These are phyloP conservation scores for Coccyzus lansbergi DNA, from an alignment of 2,797 vertebrate genomes.

Conservation along the genomic window DNA sequence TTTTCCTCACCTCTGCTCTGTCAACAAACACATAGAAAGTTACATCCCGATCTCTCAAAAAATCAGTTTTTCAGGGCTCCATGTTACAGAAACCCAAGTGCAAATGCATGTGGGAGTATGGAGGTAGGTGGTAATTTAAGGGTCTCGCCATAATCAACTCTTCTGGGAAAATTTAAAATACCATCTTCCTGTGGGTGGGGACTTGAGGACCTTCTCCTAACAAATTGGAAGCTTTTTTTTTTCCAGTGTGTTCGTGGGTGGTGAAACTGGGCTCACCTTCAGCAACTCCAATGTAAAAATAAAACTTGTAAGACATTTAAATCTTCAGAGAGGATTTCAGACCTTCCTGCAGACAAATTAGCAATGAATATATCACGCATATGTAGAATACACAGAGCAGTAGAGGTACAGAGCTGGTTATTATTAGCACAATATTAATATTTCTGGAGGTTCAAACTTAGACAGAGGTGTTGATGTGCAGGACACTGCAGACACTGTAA, in stretches of 20 bases:
- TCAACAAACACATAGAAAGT: conserved; percentile 4
- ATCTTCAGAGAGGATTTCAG: conserved; percentile 56
- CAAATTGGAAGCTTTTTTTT: conserved; percentile 47
- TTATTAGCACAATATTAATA: conserved; percentile 41
- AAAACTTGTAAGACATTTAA: conserved; percentile 66
- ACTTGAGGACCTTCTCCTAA: conserved; percentile 64
- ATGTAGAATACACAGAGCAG: not conserved
- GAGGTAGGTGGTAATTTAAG: conserved; percentile 55
- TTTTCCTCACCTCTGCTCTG: conserved; percentile 16
- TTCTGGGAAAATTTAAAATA: conserved; percentile 59
- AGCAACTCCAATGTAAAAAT: conserved; percentile 62
- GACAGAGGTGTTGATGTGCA: not conserved
- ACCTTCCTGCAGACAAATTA: conserved; percentile 41
- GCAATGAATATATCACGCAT: not conserved
- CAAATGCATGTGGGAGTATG: conserved; percentile 38
- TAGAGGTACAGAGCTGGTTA: not conserved
- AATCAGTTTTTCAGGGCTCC: not conserved
- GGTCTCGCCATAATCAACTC: conserved; percentile 57
- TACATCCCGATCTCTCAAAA: not conserved
- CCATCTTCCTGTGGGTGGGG: conserved; percentile 52
- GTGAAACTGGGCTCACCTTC: conserved; percentile 70
- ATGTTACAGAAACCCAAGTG: not conserved
- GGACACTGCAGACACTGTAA: not conserved
- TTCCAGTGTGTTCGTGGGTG: conserved; percentile 31
- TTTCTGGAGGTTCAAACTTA: not conserved